These are phyloP conservation scores for Apamea anceps DNA, from an alignment of 2,888 invertebrate genomes.

Conservation along the genomic window DNA sequence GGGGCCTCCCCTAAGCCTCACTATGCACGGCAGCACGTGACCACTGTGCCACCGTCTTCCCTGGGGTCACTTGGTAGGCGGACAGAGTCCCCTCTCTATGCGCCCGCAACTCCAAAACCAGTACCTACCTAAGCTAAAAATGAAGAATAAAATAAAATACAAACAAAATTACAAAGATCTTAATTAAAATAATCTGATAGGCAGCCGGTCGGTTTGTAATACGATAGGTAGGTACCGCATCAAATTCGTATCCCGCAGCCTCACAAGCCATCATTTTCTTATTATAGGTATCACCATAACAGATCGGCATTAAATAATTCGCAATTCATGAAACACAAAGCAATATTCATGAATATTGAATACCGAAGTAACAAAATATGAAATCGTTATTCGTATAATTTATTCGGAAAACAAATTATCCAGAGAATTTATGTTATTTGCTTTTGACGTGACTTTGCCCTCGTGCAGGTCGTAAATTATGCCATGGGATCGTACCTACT, in stretches of 20 bases:
- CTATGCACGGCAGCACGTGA: too few relatives aligned
- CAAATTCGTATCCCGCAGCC: constrained; percentile 36
- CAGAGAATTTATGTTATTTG: constrained; percentile 2
- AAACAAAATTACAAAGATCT: constrained; percentile 33
- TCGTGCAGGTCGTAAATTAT: not conserved
- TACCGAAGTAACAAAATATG: constrained; percentile 25
- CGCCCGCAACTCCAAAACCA: too few relatives aligned
- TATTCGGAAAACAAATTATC: constrained; percentile 28
- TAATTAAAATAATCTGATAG: constrained; percentile 45
- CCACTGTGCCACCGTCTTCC: too few relatives aligned
- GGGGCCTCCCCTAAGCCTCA: too few relatives aligned
- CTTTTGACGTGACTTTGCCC: not conserved
- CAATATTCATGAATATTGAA: constrained; percentile 57
- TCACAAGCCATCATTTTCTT: constrained; percentile 49
- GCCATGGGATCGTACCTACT: not conserved
- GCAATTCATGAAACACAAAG: constrained; percentile 57
- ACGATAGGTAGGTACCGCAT: constrained; percentile 37
- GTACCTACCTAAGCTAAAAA: not conserved
- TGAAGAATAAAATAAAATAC: constrained; percentile 10
- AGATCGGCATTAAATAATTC: constrained; percentile 53
- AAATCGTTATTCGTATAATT: constrained; percentile 41
- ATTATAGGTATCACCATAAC: constrained; percentile 59
- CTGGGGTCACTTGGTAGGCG: too few relatives aligned
- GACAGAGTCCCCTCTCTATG: too few relatives aligned
- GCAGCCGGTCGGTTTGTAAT: constrained; percentile 19